Evolutionary conservation across 30 jellyfish, hydroid and myxozoan genomes (phyloP).

Genomic region (Rhopilema esculentum): DNA sequence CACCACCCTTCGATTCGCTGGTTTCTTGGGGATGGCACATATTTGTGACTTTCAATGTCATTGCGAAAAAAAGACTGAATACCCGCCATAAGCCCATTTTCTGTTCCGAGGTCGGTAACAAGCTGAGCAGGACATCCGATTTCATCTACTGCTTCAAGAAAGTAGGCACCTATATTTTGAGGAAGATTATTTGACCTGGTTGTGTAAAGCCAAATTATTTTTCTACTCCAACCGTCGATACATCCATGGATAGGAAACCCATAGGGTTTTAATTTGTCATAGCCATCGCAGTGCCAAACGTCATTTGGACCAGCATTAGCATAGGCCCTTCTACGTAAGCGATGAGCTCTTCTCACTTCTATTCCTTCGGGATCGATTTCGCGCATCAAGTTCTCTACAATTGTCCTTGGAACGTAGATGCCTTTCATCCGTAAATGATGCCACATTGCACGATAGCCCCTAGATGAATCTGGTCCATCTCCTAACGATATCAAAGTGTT

Average conservation of each 20-base stretch:
- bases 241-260: conserved; percentile 51
- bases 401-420: conserved; percentile 42
- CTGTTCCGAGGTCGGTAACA: conserved; percentile 52
- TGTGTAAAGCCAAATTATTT: conserved; percentile 19
- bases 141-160: conserved; percentile 32
- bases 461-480: conserved; percentile 44
- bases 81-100: conserved; percentile 48
- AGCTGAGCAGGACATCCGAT: conserved; percentile 51
- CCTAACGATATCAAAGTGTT: conserved; percentile 12
- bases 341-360: conserved; percentile 37
- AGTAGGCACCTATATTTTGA: conserved; percentile 33
- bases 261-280: conserved; percentile 45
- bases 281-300: conserved; percentile 51
- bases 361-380: conserved; percentile 63
- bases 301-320: conserved; percentile 43
- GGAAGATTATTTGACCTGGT: conserved; percentile 50
- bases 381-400: conserved; percentile 48
- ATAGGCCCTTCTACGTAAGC: conserved; percentile 36
- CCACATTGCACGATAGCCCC: conserved; percentile 63
- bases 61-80: conserved; percentile 42
- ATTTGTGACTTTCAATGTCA: conserved; percentile 43
- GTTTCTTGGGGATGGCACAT: conserved; percentile 45
- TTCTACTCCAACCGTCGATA: conserved; percentile 34
- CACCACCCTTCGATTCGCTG: conserved; percentile 13
- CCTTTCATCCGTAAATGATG: conserved; percentile 52